These are phyloP conservation scores for Adelognathus sp. DNA, from an alignment of 2,888 invertebrate species.

Conservation along the genomic window DNA sequence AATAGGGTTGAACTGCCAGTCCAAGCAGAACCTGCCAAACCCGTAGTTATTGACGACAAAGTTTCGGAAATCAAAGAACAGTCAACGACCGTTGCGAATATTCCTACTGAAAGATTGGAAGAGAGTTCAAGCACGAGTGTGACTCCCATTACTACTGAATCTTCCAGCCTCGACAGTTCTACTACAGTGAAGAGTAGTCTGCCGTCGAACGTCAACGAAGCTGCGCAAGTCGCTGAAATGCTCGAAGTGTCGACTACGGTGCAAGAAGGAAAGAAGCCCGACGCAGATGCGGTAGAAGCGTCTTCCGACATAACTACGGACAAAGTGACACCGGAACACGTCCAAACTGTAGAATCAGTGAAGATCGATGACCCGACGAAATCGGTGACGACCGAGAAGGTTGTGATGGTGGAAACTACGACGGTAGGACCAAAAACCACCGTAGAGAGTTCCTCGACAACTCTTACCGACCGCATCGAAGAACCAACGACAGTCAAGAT, in stretches of 20 bases:
- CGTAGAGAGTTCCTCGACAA: not conserved
- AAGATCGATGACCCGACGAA: conserved; percentile 1
- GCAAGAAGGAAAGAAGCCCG: not conserved
- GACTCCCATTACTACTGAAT: conserved; percentile 9
- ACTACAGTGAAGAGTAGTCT: conserved; percentile 3
- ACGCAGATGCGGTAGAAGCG: conserved; percentile 7
- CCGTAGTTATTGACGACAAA: not conserved
- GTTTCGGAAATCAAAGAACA: not conserved
- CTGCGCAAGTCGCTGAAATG: conserved; percentile 47
- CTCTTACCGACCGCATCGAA: not conserved
- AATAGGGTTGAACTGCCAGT: conserved; percentile 2
- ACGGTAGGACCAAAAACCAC: not conserved
- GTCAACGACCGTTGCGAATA: not conserved
- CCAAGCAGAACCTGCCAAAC: not conserved
- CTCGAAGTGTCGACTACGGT: not conserved
- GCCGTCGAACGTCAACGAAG: conserved; percentile 46
- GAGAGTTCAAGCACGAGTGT: conserved; percentile 5
- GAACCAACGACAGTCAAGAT: conserved; percentile 2
- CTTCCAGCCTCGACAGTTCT: conserved; percentile 8
- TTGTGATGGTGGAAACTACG: not conserved
- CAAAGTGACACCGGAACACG: conserved; percentile 12
- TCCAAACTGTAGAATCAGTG: not conserved
- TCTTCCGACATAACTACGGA: conserved; percentile 16
- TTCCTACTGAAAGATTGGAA: conserved; percentile 4
- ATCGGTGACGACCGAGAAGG: not conserved